phyloP scores from a whole-genome alignment of 2,888 invertebrate species.

The Lithophane socia region DNA sequence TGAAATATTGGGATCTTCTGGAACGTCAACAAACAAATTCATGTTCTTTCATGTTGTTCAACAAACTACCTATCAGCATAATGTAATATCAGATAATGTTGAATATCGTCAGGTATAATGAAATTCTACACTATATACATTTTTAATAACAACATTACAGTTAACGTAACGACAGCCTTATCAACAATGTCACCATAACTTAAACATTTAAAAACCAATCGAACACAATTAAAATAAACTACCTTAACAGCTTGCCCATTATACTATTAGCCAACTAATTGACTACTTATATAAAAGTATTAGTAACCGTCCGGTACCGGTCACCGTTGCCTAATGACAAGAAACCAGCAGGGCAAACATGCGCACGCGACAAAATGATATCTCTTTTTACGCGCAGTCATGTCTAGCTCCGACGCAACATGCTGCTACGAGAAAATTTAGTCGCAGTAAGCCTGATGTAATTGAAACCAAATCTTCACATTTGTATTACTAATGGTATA shows the following conservation, averaged over 20 bases:
- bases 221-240: slow-evolving; percentile 51
- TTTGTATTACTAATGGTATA: slow-evolving; percentile 31
- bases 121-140: not conserved
- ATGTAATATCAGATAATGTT: not conserved
- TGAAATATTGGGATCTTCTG: not conserved
- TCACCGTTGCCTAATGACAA: slow-evolving; percentile 42
- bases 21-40: not conserved
- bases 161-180: not conserved
- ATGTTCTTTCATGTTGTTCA: not conserved
- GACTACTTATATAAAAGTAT: slow-evolving; percentile 45
- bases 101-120: not conserved
- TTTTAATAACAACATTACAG: not conserved
- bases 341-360: not conserved
- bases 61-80: not conserved
- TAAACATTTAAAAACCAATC: slow-evolving; percentile 48
- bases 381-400: not conserved
- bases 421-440: not conserved
- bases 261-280: slow-evolving; percentile 57
- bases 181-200: slow-evolving; percentile 19
- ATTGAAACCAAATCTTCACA: slow-evolving; percentile 41
- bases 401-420: not conserved
- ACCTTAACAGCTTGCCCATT: slow-evolving; percentile 35
- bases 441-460: not conserved
- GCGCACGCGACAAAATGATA: slow-evolving; percentile 10
- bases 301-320: slow-evolving; percentile 29